Base-by-base conservation (phyloP, 1,140 invertebrate genomes). In the Leguminivora glycinivorella region DNA sequence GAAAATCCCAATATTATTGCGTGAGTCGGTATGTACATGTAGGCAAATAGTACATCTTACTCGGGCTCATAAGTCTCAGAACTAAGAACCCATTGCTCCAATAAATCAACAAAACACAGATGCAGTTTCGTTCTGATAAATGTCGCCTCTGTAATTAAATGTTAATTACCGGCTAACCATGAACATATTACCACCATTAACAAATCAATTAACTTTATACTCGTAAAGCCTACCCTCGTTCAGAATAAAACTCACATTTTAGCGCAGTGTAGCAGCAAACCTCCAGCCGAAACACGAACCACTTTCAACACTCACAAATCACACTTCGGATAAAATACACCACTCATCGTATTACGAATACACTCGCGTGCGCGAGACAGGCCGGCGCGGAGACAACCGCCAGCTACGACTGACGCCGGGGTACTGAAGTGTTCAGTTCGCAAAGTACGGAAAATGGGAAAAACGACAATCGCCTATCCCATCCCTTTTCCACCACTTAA, bases 321-420 rank as follows among this genome's bases (percentile, higher is more conserved):
- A 72, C 78, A 77, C 74, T 75, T 71, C 9, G 38, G 77, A 78
- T 75, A 76, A 75, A 75, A 71, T 76, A 71, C 75, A 72, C 58
- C 81, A 83, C 80, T 75, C 47, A 85, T 85, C 83, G 84, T 81
- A 83, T 77, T 74, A 68, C 72, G 29, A 75, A 69, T 72, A 19
- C 80, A 84, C 82, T 78, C 76, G 80, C 81, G 75, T 69, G 25
- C 75, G 72, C 78, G 79, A 69, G 26, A 67, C 52, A 74, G 43
- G 73, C 34, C 14, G 72, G 71, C 80, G 82, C 78, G 70, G 66
- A 70, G 1, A 84, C 84, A 78, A 83, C 82, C 77, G 52, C 29
- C 31, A 67, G 52, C 81, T 34, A 69, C 83, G 83, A 81, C 84
- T 66, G 69, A 81, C 76, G 80, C 80, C 84, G 84, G 79, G 81